Base-by-base conservation (phyloP, 1,140 invertebrate species). In the Oppia nitens region DNA sequence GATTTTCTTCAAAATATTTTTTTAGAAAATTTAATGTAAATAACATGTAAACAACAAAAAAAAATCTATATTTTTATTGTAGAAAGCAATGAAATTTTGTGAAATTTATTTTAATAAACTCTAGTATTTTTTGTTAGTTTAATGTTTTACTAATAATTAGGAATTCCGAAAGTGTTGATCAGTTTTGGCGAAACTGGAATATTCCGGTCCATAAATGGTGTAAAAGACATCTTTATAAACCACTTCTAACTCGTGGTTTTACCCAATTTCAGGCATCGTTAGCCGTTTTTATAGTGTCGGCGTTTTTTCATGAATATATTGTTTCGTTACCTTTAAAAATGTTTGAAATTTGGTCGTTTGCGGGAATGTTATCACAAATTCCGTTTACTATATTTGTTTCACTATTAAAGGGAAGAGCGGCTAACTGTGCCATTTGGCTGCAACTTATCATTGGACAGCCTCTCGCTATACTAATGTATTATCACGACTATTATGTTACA, bases 181-280 rank as follows among this genome's bases (percentile, higher is more conserved):
- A 82, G 12, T 99, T 99, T 71, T 98, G 95, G 95, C 79, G 87
- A 62, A 87, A 83, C 14, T 99, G 95, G 95, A 99, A 98, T 73
- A 83, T 95, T 76, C 93, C 93, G 0, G 94, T 98, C 2, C 95
- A 99, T 71, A 77, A 83, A 65, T 93, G 83, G 81, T 80, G 79
- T 54, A 72, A 81, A 9, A 77, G 92, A 62, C 93, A 98, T 71
- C 74, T 97, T 2, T 99, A 96, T 71, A 83, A 90, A 62, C 95
- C 95, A 0, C 75, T 98, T 57, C 79, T 96, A 3, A 81, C 82
- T 64, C 78, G 80, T 75, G 85, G 91, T 20, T 17, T 21, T 9
- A 79, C 78, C 1, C 85, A 82, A 66, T 71, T 73, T 0, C 69
- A 75, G 17, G 91, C 91, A 1, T 83, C 85, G 40, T 70, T 83